Conservation (phyloP, 2,888 invertebrate genomes). For the Mimumesa dahlbomi region DNA sequence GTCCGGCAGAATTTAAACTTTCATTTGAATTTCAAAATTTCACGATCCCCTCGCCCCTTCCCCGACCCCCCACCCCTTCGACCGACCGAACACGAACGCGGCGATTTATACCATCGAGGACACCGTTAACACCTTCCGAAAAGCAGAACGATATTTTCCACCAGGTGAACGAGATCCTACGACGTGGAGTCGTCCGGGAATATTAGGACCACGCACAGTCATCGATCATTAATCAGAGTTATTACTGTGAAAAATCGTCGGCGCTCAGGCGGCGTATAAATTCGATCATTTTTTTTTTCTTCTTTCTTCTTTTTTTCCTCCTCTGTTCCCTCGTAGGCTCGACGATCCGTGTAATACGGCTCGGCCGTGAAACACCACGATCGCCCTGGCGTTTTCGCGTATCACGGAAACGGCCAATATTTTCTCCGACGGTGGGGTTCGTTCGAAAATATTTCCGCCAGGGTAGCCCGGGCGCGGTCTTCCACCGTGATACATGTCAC, state of each 20-base stretch:
- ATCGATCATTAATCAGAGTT: conserved; percentile 49
- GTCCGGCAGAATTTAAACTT: too few species aligned
- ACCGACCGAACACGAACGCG: too few species aligned
- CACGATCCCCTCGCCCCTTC: too few species aligned
- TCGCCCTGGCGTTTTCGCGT: conserved; percentile 44
- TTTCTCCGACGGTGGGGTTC: conserved; percentile 52
- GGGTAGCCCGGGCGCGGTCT: conserved; percentile 6
- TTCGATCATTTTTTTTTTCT: conserved; percentile 31
- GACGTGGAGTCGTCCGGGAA: too few species aligned
- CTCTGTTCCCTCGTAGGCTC: conserved; percentile 12
- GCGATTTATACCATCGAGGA: too few species aligned
- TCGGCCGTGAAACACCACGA: conserved; percentile 44
- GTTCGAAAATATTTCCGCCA: conserved; percentile 62
- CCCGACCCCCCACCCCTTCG: too few species aligned
- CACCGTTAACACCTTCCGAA: too few species aligned
- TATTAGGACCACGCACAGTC: too few species aligned
- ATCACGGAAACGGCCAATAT: conserved; percentile 51
- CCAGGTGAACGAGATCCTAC: too few species aligned
- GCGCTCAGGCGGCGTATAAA: conserved; percentile 11
- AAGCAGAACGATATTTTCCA: too few species aligned
- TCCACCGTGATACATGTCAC: conserved; percentile 55
- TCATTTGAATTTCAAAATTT: too few species aligned
- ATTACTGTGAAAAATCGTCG: conserved; percentile 45
- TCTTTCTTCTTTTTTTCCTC: too few species aligned
- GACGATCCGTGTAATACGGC: conserved; percentile 44